Conservation (phyloP, 2,888 invertebrate genomes). For the Agonopterix arenella region DNA sequence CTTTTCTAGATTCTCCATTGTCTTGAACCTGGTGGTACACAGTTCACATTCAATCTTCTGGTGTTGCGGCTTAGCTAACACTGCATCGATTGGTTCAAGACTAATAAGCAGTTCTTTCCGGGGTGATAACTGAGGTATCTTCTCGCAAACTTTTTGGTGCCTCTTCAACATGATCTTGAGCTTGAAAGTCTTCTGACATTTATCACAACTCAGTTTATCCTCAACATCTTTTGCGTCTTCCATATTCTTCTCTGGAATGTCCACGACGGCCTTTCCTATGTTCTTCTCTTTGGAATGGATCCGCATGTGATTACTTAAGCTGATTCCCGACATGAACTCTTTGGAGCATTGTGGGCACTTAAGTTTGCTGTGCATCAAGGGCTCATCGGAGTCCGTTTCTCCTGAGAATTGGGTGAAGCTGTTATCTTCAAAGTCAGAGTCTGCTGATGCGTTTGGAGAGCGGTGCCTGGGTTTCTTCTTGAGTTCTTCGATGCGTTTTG, state of each 20-base stretch:
- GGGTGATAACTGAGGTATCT: slow-evolving; percentile 27
- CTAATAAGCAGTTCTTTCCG: slow-evolving; percentile 52
- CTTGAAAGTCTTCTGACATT: slow-evolving; percentile 61
- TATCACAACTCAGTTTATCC: slow-evolving; percentile 49
- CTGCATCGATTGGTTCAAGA: slow-evolving; percentile 51
- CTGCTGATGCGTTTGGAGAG: slow-evolving; percentile 27
- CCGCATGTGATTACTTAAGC: slow-evolving; percentile 36
- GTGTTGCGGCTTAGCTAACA: slow-evolving; percentile 4
- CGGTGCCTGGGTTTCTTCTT: slow-evolving; percentile 41
- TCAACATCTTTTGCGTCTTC: slow-evolving; percentile 40
- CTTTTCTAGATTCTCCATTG: slow-evolving; percentile 49
- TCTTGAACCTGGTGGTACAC: slow-evolving; percentile 54
- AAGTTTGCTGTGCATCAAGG: slow-evolving; percentile 27
- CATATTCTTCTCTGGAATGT: slow-evolving; percentile 17
- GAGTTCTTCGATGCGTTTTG: slow-evolving; percentile 55
- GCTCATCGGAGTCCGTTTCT: slow-evolving; percentile 63
- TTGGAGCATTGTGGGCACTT: slow-evolving; percentile 49
- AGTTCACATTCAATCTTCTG: slow-evolving; percentile 45
- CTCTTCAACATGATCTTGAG: slow-evolving; percentile 69
- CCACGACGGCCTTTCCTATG: slow-evolving; percentile 11
- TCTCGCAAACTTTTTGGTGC: slow-evolving; percentile 47
- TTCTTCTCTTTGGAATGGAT: slow-evolving; percentile 30
- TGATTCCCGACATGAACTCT: slow-evolving; percentile 31
- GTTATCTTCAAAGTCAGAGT: slow-evolving; percentile 58
- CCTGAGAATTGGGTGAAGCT: slow-evolving; percentile 42